A percentile compares a stretch with the other conserved stretches of the same genome.
These are phyloP conservation scores for Drosophila ananassae DNA, from an alignment of 1,140 invertebrate species.

Conservation along the genomic window DNA sequence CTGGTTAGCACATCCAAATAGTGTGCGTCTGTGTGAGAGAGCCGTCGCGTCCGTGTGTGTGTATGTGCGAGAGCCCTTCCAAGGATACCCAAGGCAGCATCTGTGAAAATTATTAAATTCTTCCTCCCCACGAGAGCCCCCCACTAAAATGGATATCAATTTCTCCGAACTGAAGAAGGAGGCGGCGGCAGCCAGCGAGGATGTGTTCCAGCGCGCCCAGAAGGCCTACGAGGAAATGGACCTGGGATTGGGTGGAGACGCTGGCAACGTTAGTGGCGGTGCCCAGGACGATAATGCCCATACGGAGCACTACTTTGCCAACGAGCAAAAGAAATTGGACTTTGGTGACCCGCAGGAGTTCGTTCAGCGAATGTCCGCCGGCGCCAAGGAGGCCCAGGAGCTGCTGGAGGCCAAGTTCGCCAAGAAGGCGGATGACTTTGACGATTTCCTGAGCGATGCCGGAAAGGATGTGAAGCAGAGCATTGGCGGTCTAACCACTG, in stretches of 20 bases:
- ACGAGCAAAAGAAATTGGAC: constrained; percentile 74
- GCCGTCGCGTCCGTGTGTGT: constrained; percentile 21
- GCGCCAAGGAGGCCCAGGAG: constrained; percentile 73
- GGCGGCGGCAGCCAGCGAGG: constrained; percentile 68
- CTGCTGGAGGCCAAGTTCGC: constrained; percentile 74
- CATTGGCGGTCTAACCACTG: constrained; percentile 57
- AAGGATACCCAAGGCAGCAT: constrained; percentile 29
- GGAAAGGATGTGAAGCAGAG: constrained; percentile 54
- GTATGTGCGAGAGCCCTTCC: constrained; percentile 29
- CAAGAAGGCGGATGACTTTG: constrained; percentile 62
- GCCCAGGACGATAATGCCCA: constrained; percentile 79
- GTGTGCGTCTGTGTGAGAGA: constrained; percentile 15
- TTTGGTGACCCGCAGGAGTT: constrained; percentile 73
- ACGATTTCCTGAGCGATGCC: constrained; percentile 60
- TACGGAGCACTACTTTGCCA: constrained; percentile 76
- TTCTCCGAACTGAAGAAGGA: constrained; percentile 79
- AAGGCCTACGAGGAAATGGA: constrained; percentile 26
- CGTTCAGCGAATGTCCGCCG: constrained; percentile 75
- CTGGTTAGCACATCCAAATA: constrained; percentile 7
- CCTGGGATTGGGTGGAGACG: constrained; percentile 1
- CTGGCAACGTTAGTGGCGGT: constrained; percentile 55
- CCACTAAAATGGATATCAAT: constrained; percentile 69
- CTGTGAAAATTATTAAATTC: constrained; percentile 21
- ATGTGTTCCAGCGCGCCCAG: constrained; percentile 62
- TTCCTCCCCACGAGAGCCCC: too few species aligned